Evolutionary conservation across 1,140 invertebrate species (phyloP).

Genomic region (Homarus americanus): DNA sequence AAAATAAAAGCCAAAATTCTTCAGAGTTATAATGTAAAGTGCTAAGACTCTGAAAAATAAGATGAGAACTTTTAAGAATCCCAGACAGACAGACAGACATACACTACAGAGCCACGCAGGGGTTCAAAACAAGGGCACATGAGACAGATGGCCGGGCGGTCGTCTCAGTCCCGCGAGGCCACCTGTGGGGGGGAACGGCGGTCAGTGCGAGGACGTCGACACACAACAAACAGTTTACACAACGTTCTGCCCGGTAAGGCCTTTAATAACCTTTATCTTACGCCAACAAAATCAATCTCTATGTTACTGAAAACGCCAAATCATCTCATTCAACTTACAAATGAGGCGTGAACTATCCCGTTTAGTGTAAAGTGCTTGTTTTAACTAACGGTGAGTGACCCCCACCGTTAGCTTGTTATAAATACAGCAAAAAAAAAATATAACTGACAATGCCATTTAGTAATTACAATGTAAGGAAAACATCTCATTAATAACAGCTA

Average conservation of each 20-base stretch:
- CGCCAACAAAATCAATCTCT: too few relatives aligned
- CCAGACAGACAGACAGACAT: constrained; percentile 47
- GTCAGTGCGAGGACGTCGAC: constrained; percentile 27
- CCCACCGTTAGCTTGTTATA: neutral
- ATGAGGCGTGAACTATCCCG: too few relatives aligned
- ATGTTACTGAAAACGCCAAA: too few relatives aligned
- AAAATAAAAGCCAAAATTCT: too few relatives aligned
- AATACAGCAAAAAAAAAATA: neutral
- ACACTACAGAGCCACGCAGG: constrained; percentile 44
- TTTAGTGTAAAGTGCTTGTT: neutral
- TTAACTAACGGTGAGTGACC: neutral
- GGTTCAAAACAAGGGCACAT: constrained; percentile 46
- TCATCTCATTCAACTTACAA: too few relatives aligned
- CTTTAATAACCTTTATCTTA: too few relatives aligned
- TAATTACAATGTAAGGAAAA: too few relatives aligned
- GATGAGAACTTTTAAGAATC: constrained; percentile 23
- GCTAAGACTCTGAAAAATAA: constrained; percentile 18
- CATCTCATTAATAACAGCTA: too few relatives aligned
- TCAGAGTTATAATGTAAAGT: neutral
- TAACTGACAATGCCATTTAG: neutral
- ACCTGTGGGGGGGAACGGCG: constrained; percentile 41
- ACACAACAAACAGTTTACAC: constrained; percentile 21
- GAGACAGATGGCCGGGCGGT: constrained; percentile 22
- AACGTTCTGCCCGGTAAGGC: too few relatives aligned
- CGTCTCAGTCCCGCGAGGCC: constrained; percentile 4